Conservation (phyloP, 1,140 invertebrate genomes). For the Neodiprion virginianus region DNA sequence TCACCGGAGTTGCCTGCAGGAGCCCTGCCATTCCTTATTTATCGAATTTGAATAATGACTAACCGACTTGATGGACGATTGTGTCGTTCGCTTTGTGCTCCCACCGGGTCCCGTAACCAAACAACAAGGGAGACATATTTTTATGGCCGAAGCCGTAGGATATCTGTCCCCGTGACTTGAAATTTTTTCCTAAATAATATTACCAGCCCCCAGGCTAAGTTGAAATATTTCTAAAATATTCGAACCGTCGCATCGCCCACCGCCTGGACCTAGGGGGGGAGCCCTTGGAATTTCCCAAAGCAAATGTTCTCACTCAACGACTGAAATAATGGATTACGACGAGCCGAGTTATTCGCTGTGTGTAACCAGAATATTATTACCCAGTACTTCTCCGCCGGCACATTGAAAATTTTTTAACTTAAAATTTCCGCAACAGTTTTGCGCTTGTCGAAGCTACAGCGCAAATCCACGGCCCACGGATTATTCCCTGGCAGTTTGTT, state of each 20-base stretch:
- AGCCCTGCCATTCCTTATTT: slow-evolving; percentile 1
- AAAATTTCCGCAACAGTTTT: too few relatives aligned
- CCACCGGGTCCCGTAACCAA: neutral
- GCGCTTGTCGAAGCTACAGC: too few relatives aligned
- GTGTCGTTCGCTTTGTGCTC: slow-evolving; percentile 9
- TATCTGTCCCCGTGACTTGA: slow-evolving; percentile 3
- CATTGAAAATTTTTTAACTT: too few relatives aligned
- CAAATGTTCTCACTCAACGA: neutral
- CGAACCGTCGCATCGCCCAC: slow-evolving; percentile 6
- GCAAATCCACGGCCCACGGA: too few relatives aligned
- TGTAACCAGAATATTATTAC: neutral
- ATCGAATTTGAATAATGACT: slow-evolving; percentile 8
- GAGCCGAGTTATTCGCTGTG: neutral
- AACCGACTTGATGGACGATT: slow-evolving; percentile 2
- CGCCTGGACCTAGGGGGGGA: neutral
- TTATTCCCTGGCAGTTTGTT: too few relatives aligned
- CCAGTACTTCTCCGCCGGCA: neutral
- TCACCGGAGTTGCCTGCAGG: neutral
- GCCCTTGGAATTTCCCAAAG: neutral
- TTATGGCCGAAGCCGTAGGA: slow-evolving; percentile 13
- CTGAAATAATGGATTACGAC: neutral
- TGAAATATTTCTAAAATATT: slow-evolving; percentile 16
- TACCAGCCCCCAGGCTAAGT: neutral
- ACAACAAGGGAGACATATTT: slow-evolving; percentile 13
- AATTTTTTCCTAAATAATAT: slow-evolving; percentile 8